Percentiles rank a stretch among this genome's conserved stretches.
These are phyloP conservation scores for Drosophila erecta DNA, from an alignment of 1,140 invertebrate genomes.

Conservation along the genomic window DNA sequence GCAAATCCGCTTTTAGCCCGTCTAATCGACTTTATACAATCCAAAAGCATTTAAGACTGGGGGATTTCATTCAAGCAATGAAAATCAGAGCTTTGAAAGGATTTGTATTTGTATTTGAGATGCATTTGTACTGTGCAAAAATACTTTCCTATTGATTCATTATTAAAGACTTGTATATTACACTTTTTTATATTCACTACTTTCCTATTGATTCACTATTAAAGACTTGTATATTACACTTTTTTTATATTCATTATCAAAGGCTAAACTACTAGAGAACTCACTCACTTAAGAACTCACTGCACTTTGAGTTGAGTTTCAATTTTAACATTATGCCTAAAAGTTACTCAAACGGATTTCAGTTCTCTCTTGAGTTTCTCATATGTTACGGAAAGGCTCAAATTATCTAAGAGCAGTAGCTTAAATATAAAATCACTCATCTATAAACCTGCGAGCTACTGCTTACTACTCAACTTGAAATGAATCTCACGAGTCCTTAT, in stretches of 20 bases:
- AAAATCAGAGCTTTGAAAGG: background rate
- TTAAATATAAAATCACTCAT: no score
- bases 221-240: no score
- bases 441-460: background rate
- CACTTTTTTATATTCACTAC: no score
- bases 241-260: no score
- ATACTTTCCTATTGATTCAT: no score
- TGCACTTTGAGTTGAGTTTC: background rate
- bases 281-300: background rate
- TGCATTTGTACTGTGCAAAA: background rate
- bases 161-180: no score
- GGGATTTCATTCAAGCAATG: background rate
- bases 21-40: no score
- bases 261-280: background rate
- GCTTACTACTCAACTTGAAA: background rate
- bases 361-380: background rate
- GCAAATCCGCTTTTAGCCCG: no score
- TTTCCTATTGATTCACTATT: no score
- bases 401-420: no score
- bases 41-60: background rate
- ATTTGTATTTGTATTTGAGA: no score
- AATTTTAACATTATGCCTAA: background rate
- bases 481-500: background rate
- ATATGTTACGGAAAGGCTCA: no score
- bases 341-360: background rate